Conservation (phyloP, 2,113 vertebrate genomes). For the Onychostoma macrolepis region DNA sequence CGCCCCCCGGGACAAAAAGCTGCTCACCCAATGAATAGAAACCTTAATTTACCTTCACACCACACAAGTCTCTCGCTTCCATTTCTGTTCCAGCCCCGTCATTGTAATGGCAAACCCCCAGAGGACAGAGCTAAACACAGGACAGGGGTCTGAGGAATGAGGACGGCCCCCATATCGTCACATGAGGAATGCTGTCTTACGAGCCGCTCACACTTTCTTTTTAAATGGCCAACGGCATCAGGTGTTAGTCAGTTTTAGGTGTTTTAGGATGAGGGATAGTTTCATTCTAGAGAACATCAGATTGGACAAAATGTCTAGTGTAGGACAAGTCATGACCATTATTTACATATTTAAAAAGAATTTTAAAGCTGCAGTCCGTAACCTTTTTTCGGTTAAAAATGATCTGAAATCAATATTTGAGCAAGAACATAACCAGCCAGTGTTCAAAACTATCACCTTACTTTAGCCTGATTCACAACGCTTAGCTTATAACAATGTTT, state of each 20-base stretch:
- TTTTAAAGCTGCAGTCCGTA: too few species aligned
- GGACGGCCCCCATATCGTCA: background rate
- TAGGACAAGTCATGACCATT: background rate
- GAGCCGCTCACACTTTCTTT: background rate
- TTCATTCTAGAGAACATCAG: background rate
- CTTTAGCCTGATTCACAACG: too few species aligned
- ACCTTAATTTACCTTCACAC: background rate
- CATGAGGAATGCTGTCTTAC: background rate
- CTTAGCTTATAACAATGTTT: too few species aligned
- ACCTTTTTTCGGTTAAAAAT: too few species aligned
- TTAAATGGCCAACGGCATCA: background rate
- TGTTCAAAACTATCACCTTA: too few species aligned
- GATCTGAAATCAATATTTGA: too few species aligned
- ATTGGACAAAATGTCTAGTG: background rate
- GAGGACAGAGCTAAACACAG: background rate
- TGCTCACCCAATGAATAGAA: background rate
- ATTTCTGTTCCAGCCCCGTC: background rate
- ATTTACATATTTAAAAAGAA: background rate
- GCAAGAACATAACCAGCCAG: too few species aligned
- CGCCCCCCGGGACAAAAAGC: background rate
- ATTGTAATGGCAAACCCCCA: background rate
- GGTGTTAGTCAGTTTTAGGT: background rate
- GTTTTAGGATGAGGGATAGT: background rate
- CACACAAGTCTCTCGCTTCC: background rate
- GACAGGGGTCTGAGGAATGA: background rate